Conservation (phyloP, 2,888 invertebrate species). For the Cybosia mesomella region DNA sequence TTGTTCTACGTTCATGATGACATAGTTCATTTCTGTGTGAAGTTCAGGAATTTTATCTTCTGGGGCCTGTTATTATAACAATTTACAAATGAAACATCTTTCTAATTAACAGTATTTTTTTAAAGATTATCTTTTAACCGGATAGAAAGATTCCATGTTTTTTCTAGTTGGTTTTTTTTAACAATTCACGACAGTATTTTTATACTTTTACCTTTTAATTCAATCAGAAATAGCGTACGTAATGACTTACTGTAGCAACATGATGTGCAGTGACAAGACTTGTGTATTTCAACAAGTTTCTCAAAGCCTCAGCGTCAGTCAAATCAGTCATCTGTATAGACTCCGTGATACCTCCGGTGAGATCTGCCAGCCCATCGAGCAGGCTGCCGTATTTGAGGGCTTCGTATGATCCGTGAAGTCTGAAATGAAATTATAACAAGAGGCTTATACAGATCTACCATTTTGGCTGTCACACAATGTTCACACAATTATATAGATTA, state of each 20-base stretch:
- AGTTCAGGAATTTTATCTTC: slow-evolving; percentile 83
- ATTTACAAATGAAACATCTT: not conserved
- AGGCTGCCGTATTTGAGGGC: slow-evolving; percentile 97
- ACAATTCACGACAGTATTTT: too few species aligned
- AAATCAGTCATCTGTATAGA: slow-evolving; percentile 91
- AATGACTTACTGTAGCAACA: slow-evolving; percentile 60
- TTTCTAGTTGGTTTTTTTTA: not conserved
- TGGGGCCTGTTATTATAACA: slow-evolving; percentile 47
- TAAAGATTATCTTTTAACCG: too few species aligned
- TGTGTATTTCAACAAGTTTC: slow-evolving; percentile 92
- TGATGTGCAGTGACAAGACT: slow-evolving; percentile 92
- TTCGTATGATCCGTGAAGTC: slow-evolving; percentile 97
- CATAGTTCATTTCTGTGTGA: slow-evolving; percentile 93
- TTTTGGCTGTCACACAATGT: not conserved
- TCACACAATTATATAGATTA: too few species aligned
- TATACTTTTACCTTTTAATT: too few species aligned
- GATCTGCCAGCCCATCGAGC: slow-evolving; percentile 94
- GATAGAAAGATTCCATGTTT: not conserved
- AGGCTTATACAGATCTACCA: not conserved
- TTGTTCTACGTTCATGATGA: slow-evolving; percentile 91
- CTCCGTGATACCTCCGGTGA: slow-evolving; percentile 96
- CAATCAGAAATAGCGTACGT: too few species aligned
- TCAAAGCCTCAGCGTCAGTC: slow-evolving; percentile 89
- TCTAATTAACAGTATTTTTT: not conserved
- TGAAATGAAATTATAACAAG: slow-evolving; percentile 61